Base-by-base conservation (phyloP, 2,113 vertebrate species). In the Sceloporus undulatus region DNA sequence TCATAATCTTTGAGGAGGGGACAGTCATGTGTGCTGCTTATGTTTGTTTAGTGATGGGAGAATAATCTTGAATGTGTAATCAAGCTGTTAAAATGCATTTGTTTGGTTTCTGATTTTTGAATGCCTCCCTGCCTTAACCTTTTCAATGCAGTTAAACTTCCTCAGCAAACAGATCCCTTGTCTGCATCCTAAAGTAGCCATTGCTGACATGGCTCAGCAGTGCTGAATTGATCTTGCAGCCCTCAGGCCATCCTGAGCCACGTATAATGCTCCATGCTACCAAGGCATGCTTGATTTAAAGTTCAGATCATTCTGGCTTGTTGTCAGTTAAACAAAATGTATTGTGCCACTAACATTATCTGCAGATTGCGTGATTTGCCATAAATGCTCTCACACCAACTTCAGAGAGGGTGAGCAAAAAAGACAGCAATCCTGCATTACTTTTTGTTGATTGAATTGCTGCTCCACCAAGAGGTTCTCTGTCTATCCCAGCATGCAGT, bases 81-180 rank as follows among this genome's bases (percentile, higher is more conserved):
- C 93, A 93, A 80, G 87, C 91, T 94, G 94, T 93, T 92, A 94
- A 95, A 85, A 81, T 84, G 83, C 40, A 65, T 81, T 94, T 90
- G 92, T 79, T 90, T 95, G 94, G 84, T 88, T 97, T 96, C 93
- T 89, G 93, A 0, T 95, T 96, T 34, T 87, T 92, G 91, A 88
- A 92, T 93, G 85, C 74, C 89, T 91, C 21, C 38, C 79, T 84
- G 91, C 90, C 95, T 96, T 96, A 96, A 96, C 96, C 95, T 97
- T 97, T 96, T 97, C 95, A 97, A 96, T 96, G 91, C 90, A 93
- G 95, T 91, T 96, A 96, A 93, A 95, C 95, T 96, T 96, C 92
- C 95, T 92, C 93, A 94, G 95, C 91, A 96, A 95, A 94, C 90
- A 93, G 84, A 96, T 84, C 91, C 23, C 91, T 38, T 93, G 92